phyloP scores from a whole-genome alignment of 2,797 vertebrate genomes.

The Loriculus beryllinus region DNA sequence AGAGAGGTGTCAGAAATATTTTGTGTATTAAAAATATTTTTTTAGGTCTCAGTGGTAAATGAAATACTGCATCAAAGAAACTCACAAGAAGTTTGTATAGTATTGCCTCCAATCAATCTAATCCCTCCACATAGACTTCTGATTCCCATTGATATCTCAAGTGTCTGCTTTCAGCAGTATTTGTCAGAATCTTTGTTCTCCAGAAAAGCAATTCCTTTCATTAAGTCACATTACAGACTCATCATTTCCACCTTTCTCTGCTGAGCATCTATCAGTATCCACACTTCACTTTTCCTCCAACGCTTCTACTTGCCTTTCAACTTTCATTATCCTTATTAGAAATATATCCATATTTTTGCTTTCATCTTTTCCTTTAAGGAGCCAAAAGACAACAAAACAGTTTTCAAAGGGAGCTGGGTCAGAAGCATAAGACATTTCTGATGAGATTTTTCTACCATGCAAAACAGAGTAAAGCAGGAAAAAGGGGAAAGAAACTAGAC shows the following conservation, averaged over 20 bases:
- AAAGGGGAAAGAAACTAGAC: conserved; percentile 58
- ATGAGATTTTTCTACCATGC: conserved; percentile 58
- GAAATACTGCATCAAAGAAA: conserved; percentile 34
- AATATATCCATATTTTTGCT: conserved; percentile 65
- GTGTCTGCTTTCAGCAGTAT: not conserved
- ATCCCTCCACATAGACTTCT: not conserved
- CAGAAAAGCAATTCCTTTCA: conserved; percentile 31
- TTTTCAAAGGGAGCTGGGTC: conserved; percentile 72
- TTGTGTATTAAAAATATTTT: conserved; percentile 24
- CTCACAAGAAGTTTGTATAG: not conserved
- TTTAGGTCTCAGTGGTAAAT: not conserved
- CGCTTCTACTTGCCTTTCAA: conserved; percentile 61
- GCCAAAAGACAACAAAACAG: conserved; percentile 69
- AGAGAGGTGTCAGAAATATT: not conserved
- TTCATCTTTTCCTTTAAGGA: conserved; percentile 72
- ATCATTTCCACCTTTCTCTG: conserved; percentile 47
- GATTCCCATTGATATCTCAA: not conserved
- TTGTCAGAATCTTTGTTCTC: conserved; percentile 38
- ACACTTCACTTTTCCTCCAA: not conserved
- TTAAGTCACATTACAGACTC: conserved; percentile 47
- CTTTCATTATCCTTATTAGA: conserved; percentile 70
- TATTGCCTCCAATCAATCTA: conserved; percentile 5
- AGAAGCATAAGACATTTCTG: conserved; percentile 60
- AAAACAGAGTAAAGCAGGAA: conserved; percentile 65
- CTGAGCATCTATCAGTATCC: conserved; percentile 39